phyloP scores from a whole-genome alignment of 2,888 invertebrate genomes.

The Alcis repandata region DNA sequence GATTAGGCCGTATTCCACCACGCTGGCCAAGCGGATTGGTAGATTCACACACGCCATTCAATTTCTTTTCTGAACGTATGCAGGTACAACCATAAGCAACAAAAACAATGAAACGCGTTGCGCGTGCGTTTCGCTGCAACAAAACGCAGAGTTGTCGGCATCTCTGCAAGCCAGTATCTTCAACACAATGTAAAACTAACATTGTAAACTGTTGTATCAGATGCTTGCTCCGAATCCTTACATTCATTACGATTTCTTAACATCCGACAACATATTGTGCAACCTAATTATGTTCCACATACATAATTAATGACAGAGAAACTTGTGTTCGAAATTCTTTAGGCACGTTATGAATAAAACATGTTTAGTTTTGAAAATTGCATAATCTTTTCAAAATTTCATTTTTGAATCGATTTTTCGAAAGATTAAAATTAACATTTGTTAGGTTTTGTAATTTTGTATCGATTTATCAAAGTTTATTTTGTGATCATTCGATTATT shows the following conservation, averaged over 20 bases:
- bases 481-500: too few species aligned
- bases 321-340: slow-evolving; percentile 32
- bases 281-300: slow-evolving; percentile 29
- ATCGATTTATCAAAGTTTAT: too few species aligned
- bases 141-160: too few species aligned
- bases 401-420: not conserved
- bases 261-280: slow-evolving; percentile 19
- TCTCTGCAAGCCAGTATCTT: too few species aligned
- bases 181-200: not conserved
- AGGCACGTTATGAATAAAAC: slow-evolving; percentile 31
- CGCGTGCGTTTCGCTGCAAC: too few species aligned
- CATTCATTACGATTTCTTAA: slow-evolving; percentile 17
- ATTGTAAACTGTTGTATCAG: slow-evolving; percentile 2
- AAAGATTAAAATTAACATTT: not conserved
- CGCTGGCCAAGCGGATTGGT: too few species aligned
- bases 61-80: too few species aligned
- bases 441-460: too few species aligned
- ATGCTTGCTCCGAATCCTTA: slow-evolving; percentile 17
- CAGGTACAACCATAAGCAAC: too few species aligned
- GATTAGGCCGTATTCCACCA: too few species aligned
- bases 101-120: too few species aligned
- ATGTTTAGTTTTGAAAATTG: slow-evolving; percentile 2
- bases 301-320: slow-evolving; percentile 41
- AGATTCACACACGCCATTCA: too few species aligned
- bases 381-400: not conserved